phyloP scores from a whole-genome alignment of 2,113 vertebrate genomes.

The Crocuta crocuta region DNA sequence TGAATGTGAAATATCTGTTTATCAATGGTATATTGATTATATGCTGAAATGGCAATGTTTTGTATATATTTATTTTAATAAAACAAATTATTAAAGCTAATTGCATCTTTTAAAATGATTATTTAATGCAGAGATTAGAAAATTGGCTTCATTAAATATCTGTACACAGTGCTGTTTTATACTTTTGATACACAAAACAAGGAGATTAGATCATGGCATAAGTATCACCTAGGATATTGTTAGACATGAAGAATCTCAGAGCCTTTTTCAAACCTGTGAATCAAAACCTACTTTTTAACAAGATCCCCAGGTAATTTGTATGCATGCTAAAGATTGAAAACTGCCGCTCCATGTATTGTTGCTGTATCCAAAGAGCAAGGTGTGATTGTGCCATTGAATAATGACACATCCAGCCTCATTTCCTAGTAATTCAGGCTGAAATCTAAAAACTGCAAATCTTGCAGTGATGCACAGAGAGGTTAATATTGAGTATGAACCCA shows the following conservation, averaged over 20 bases:
- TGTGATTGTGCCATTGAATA: constrained; percentile 63
- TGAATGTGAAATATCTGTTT: background rate
- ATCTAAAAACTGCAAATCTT: constrained; percentile 54
- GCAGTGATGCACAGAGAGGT: constrained; percentile 54
- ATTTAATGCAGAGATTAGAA: background rate
- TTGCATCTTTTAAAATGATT: background rate
- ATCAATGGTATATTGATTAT: background rate
- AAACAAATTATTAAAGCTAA: background rate
- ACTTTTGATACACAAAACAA: background rate
- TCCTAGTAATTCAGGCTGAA: constrained; percentile 69
- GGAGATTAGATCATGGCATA: background rate
- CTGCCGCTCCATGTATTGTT: background rate
- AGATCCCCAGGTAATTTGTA: background rate
- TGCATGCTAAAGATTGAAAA: constrained; percentile 35
- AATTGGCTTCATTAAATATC: background rate
- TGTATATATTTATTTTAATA: background rate
- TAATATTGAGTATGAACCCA: constrained; percentile 64
- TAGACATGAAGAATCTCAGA: background rate
- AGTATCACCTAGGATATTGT: background rate
- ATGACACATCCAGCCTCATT: constrained; percentile 72
- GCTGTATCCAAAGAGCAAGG: constrained; percentile 53
- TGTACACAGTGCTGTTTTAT: background rate
- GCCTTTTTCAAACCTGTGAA: background rate
- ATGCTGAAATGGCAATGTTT: background rate
- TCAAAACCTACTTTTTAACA: constrained; percentile 39